These are phyloP conservation scores for Daktulosphaira vitifoliae DNA, from an alignment of 1,140 invertebrate species.

Conservation along the genomic window DNA sequence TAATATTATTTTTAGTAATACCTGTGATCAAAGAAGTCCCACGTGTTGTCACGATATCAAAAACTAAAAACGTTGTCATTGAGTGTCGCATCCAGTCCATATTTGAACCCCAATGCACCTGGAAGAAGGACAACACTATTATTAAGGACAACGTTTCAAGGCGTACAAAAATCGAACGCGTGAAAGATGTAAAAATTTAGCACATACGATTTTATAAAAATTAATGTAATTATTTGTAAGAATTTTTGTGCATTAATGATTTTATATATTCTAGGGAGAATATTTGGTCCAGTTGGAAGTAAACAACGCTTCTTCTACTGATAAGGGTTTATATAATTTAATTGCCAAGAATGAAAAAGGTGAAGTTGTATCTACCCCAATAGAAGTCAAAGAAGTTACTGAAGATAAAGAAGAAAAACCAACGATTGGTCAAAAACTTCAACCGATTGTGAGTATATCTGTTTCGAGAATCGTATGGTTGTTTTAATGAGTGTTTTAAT, in stretches of 20 bases:
- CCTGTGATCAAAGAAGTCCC: conserved; percentile 88
- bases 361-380: conserved; percentile 79
- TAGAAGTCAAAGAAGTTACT: conserved; percentile 74
- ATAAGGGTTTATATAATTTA: conserved; percentile 83
- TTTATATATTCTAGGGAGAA: conserved; percentile 56
- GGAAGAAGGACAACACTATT: conserved; percentile 75
- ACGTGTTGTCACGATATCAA: conserved; percentile 78
- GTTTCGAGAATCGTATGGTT: background rate
- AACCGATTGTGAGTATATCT: conserved; percentile 55
- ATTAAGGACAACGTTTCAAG: conserved; percentile 68
- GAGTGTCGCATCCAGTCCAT: conserved; percentile 82
- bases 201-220: too few species aligned
- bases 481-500: too few species aligned
- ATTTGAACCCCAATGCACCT: conserved; percentile 77
- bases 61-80: conserved; percentile 80
- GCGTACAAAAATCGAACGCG: conserved; percentile 63
- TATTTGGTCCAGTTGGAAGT: conserved; percentile 82
- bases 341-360: conserved; percentile 89
- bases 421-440: conserved; percentile 63
- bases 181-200: conserved; percentile 62
- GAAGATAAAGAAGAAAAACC: conserved; percentile 50
- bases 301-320: conserved; percentile 61
- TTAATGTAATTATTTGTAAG: background rate
- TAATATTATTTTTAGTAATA: conserved; percentile 57
- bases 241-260: conserved; percentile 25